phyloP scores from a whole-genome alignment of 2,888 invertebrate genomes.

The Mimumesa dahlbomi region DNA sequence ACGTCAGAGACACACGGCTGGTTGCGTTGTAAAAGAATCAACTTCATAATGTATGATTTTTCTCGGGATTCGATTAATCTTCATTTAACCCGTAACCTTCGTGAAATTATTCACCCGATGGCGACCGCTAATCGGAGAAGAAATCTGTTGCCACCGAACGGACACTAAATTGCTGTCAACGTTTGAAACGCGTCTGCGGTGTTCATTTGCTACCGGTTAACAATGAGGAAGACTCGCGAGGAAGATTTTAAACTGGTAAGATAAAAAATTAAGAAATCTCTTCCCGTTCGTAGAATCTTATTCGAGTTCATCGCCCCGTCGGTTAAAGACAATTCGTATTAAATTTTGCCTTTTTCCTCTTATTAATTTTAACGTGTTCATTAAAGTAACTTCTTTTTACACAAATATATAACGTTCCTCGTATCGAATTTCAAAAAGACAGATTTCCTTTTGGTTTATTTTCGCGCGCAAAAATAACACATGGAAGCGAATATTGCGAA shows the following conservation, averaged over 20 bases:
- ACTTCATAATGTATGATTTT: no score
- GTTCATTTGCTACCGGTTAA: conserved; percentile 29
- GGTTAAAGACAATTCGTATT: no score
- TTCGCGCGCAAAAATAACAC: no score
- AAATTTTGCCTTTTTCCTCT: background rate
- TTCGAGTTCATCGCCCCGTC: no score
- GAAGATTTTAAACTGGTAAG: conserved; percentile 10
- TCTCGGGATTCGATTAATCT: conserved; percentile 29
- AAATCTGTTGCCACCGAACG: conserved; percentile 29
- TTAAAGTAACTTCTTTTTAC: no score
- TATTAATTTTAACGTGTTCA: background rate
- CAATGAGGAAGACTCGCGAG: conserved; percentile 34
- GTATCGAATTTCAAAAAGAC: no score
- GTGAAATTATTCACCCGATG: conserved; percentile 8
- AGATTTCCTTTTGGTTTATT: no score
- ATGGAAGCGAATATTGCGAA: no score
- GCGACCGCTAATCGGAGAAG: conserved; percentile 21
- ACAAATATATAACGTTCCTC: no score
- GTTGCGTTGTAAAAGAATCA: background rate
- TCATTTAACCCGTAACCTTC: conserved; percentile 24
- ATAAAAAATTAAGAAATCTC: conserved; percentile 28
- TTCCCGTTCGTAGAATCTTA: no score
- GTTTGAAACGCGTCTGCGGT: conserved; percentile 12
- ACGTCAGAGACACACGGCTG: no score
- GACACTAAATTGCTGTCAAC: conserved; percentile 46